Evolutionary conservation across 2,113 vertebrate species (phyloP), one percentile per base, ranked within the genome.

Genomic region (Zeus faber): DNA sequence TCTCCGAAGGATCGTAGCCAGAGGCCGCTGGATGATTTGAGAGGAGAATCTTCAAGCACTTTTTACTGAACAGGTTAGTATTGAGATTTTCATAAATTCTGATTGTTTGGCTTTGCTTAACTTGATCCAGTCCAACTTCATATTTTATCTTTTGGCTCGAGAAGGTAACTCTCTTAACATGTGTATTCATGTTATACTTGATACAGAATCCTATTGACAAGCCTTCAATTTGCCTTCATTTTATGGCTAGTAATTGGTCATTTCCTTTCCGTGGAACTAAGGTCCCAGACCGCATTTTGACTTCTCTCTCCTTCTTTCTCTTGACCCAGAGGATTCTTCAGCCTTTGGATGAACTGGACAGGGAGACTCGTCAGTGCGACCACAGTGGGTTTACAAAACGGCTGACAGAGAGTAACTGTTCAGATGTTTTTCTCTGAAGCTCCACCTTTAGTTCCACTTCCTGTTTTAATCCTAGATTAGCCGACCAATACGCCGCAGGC

Each of bases 401-500:
- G 68, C 48, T n/a, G 54, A 58, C 53, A 62, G 35, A 59, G 70
- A 67, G 44, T 27, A 50, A 22, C 49, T 40, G 59, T 70, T 76
- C 72, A 84, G 67, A 87, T 83, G 75, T 58, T 47, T 35, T 60
- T 48, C 49, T 52, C 57, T 43, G 52, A 58, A 58, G 44, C 47
- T 31, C 27, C 24, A 10, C 29, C 58, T 65, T 58, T 57, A 54
- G 27, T 65, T 39, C 59, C 54, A 16, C 35, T 72, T 68, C 49
- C 62, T 62, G 49, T 73, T 71, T 76, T 59, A 70, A 62, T 52
- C 45, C 65, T 44, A 66, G 58, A 40, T 76, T 58, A 73, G 67
- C 56, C 49, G 23, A 14, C 61, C 58, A 41, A n/a, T 65, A 35
- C 50, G 1, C 53, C 50, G 60, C 54, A 44, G 66, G 54, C 14